These are phyloP conservation scores for Coracias cyanogaster DNA, from an alignment of 2,797 vertebrate species.

Conservation along the genomic window DNA sequence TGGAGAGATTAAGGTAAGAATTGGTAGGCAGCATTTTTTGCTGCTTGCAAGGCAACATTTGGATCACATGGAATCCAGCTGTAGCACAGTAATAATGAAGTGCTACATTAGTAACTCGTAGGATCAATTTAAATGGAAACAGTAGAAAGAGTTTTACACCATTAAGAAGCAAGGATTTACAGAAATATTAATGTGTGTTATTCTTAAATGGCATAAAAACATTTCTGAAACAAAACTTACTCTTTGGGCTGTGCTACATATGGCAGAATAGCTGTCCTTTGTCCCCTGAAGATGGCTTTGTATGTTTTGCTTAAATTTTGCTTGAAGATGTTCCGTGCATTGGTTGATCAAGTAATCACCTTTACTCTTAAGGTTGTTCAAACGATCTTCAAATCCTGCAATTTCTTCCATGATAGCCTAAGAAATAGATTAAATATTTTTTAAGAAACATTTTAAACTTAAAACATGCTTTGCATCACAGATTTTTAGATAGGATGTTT, in stretches of 20 bases:
- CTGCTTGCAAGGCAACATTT: not conserved
- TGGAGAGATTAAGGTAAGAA: not conserved
- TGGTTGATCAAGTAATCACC: conserved; percentile 88
- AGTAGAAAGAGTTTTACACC: not conserved
- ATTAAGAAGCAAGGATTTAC: not conserved
- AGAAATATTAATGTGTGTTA: not conserved
- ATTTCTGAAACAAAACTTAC: conserved; percentile 78
- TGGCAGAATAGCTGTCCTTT: conserved; percentile 95
- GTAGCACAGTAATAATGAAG: not conserved
- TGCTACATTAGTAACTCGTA: not conserved
- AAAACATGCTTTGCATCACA: not conserved
- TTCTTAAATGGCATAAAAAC: not conserved
- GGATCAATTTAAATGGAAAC: not conserved
- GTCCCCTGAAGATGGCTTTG: conserved; percentile 93
- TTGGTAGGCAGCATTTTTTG: not conserved
- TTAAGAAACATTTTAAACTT: not conserved
- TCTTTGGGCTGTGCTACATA: conserved; percentile 97
- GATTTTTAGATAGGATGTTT: not conserved
- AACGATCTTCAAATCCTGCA: conserved; percentile 92
- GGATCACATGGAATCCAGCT: not conserved
- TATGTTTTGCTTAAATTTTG: conserved; percentile 90
- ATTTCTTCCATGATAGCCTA: conserved; percentile 99
- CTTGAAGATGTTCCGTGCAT: conserved; percentile 90
- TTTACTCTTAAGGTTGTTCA: conserved; percentile 86
- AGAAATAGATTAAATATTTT: not conserved